Percentiles rank a stretch among this genome's conserved stretches.
Conservation (phyloP, 2,113 vertebrate genomes). For the Odontophorus gujanensis region DNA sequence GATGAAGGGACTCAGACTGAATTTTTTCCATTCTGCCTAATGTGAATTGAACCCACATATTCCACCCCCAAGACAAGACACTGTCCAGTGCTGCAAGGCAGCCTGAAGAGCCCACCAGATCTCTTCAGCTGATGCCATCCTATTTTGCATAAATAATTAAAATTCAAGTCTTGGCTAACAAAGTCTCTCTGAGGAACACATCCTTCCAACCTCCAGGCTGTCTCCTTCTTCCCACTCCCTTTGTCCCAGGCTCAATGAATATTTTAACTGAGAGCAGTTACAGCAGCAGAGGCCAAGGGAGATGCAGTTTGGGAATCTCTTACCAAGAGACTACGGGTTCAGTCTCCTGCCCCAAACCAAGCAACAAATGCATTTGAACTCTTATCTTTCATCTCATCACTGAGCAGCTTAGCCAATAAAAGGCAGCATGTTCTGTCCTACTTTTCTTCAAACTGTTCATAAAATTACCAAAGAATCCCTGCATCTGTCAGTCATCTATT, state of each 20-base stretch:
- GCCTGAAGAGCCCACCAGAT: not conserved
- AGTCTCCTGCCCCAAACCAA: not conserved
- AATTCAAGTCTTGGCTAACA: not conserved
- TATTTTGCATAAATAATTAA: constrained; percentile 43
- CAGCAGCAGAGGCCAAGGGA: not conserved
- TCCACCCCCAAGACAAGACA: not conserved
- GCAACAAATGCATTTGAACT: not conserved
- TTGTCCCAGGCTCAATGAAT: not conserved
- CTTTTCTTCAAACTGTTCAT: not conserved
- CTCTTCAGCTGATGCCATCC: not conserved
- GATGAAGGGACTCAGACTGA: not conserved
- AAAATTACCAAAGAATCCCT: not conserved
- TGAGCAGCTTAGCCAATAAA: not conserved
- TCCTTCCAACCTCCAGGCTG: not conserved
- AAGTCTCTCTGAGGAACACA: not conserved
- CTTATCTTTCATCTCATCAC: not conserved
- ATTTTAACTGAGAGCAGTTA: not conserved
- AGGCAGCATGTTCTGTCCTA: not conserved
- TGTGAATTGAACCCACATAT: not conserved
- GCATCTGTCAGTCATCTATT: not conserved
- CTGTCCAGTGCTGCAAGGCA: not conserved
- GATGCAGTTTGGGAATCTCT: not conserved
- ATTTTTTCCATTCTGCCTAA: not conserved
- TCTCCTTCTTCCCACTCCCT: not conserved
- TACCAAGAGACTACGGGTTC: not conserved